Percentiles rank a stretch among this genome's conserved stretches.
Evolutionary conservation across 2,113 vertebrate genomes (phyloP).

Genomic region (Cyprinodon variegatus): DNA sequence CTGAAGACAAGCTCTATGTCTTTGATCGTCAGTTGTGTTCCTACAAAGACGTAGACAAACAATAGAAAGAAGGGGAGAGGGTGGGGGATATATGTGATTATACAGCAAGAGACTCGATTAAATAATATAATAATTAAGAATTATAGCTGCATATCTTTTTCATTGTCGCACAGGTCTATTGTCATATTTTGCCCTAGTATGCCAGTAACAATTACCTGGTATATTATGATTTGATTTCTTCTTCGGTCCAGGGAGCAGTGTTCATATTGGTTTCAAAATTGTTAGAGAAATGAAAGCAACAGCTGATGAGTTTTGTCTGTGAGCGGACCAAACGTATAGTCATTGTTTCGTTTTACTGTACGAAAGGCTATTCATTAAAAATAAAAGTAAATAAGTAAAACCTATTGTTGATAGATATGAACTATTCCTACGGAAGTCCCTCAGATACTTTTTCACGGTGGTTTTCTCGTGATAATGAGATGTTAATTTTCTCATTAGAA

Average conservation of each 20-base stretch:
- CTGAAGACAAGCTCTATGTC: conserved; percentile 18
- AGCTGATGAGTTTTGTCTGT: background rate
- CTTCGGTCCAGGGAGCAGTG: background rate
- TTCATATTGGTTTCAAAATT: background rate
- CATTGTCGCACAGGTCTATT: conserved; percentile 63
- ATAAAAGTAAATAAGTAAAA: too few relatives aligned
- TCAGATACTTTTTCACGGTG: too few relatives aligned
- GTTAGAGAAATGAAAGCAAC: background rate
- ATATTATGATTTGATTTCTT: background rate
- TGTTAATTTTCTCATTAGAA: too few relatives aligned
- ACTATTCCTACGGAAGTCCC: too few relatives aligned
- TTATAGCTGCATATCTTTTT: conserved; percentile 58
- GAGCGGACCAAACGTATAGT: background rate
- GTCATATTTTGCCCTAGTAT: conserved; percentile 48
- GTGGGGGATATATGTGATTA: background rate
- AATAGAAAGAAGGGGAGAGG: too few relatives aligned
- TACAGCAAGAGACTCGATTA: background rate
- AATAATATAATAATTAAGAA: background rate
- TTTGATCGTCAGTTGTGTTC: background rate
- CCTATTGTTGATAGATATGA: too few relatives aligned
- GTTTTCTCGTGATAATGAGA: too few relatives aligned
- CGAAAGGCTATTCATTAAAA: too few relatives aligned
- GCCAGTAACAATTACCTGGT: conserved; percentile 32
- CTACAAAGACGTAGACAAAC: background rate
- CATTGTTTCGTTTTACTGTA: too few relatives aligned